Base-by-base conservation (phyloP, 2,113 vertebrate species). In the Rostratula benghalensis region DNA sequence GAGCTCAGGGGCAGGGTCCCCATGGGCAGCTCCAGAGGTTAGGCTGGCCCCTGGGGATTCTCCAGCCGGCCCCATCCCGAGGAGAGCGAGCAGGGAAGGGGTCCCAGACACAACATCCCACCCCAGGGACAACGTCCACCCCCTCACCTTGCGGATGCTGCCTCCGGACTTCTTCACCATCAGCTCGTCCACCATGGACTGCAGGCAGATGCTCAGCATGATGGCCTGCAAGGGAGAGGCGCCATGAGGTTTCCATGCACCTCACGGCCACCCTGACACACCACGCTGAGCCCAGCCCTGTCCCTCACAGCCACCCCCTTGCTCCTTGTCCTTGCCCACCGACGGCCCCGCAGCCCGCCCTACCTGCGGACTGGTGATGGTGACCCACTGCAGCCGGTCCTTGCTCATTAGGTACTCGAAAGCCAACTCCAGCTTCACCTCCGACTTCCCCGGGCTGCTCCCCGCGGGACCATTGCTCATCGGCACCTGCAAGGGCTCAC, bases 321-420 rank as follows among this genome's bases (percentile, higher is more conserved):
- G 1, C 37, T 30, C 39, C 63, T 30, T 3, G 0, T 20, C 59
- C n/a, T 70, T 28, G 39, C 16, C 35, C 48, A 22, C 51, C 5
- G 1, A 53, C 9, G 22, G 43, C 19, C 53, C 28, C 1, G 0
- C 39, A 56, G 53, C 37, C 41, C 70, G 28, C 61, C 93, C 97
- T 93, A 99, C 99, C 99, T 99, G 99, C 4, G 99, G 99, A 81
- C 99, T 99, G 90, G 99, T 99, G 98, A 99, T 99, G 97, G 99
- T 99, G 96, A 99, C 99, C 99, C 99, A 99, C 97, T 99, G 99
- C 67, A 99, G 98, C 53, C 99, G 98, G 94, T 99, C 99, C 95
- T 99, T 99, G 97, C 99, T 99, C 99, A 99, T 99, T 92, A 99
- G 98, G 91, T 99, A 99, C 97, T 99, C 99, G 3, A 99, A 99